A percentile compares a stretch with the other conserved stretches of the same genome.
Evolutionary conservation across 2,888 invertebrate species (phyloP).

Genomic region (Amiota mariae): DNA sequence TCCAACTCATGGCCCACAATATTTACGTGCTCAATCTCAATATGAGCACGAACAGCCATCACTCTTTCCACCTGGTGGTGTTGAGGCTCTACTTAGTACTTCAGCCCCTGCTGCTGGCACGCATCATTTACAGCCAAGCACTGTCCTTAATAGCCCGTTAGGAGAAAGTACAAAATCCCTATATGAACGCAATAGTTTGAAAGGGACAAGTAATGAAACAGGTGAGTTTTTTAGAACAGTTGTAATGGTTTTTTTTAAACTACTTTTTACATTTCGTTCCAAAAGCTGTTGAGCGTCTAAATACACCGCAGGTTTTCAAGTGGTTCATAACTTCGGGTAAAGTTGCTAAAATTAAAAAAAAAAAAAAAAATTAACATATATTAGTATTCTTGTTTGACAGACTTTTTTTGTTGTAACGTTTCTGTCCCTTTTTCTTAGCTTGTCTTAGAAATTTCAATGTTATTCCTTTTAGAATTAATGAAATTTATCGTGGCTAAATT

Average conservation of each 20-base stretch:
- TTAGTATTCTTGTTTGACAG: constrained; percentile 45
- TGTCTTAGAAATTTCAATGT: too few relatives aligned
- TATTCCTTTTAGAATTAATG: too few relatives aligned
- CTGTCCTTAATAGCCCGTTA: constrained; percentile 61
- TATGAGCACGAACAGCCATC: constrained; percentile 55
- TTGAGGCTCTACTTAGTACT: constrained; percentile 70
- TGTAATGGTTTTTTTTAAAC: constrained; percentile 11
- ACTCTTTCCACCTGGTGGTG: constrained; percentile 72
- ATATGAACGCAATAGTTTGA: constrained; percentile 57
- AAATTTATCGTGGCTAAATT: too few relatives aligned
- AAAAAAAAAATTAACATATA: too few relatives aligned
- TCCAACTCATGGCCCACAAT: constrained; percentile 72
- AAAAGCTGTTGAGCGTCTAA: constrained; percentile 64
- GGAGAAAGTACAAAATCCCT: constrained; percentile 67
- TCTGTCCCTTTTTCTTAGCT: too few relatives aligned
- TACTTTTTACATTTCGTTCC: constrained; percentile 23
- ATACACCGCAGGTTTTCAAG: constrained; percentile 67
- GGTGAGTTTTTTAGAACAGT: constrained; percentile 57
- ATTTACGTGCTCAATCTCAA: constrained; percentile 68
- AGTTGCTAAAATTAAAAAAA: constrained; percentile 48
- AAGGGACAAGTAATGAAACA: constrained; percentile 66
- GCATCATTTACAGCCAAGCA: constrained; percentile 30
- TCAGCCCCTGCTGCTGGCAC: constrained; percentile 67
- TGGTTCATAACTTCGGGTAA: constrained; percentile 73
- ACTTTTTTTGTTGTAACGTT: constrained; percentile 23